A percentile compares a stretch with the other conserved stretches of the same genome.
Conservation (phyloP, 2,113 vertebrate genomes). For the Struthidea cinerea region DNA sequence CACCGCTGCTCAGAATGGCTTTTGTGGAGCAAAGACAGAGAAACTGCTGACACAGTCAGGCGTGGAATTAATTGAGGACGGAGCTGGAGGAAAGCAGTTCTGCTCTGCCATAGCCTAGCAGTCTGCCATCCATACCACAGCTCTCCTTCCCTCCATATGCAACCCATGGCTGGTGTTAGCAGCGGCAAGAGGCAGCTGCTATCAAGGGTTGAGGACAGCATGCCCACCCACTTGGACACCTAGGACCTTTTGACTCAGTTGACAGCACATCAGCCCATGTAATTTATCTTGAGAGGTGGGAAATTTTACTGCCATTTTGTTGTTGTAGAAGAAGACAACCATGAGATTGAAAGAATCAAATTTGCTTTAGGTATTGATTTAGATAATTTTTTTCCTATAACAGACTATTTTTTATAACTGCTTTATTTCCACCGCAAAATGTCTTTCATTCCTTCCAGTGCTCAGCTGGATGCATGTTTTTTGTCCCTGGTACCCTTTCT, state of each 20-base stretch:
- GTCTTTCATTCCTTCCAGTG: not conserved
- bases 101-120: not conserved
- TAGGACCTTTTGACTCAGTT: not conserved
- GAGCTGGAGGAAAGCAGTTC: not conserved
- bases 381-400: not conserved
- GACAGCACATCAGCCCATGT: not conserved
- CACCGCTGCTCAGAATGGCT: not conserved
- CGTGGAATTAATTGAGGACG: not conserved
- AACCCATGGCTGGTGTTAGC: not conserved
- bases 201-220: fast-evolving
- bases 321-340: not conserved
- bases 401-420: not conserved
- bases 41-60: not conserved
- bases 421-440: not conserved
- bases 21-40: not conserved
- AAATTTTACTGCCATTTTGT: not conserved
- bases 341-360: not conserved
- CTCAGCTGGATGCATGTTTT: not conserved
- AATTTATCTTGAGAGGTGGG: not conserved
- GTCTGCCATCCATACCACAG: not conserved
- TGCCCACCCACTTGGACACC: not conserved
- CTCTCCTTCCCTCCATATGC: not conserved
- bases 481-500: not conserved
- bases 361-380: not conserved
- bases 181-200: not conserved